Conservation (phyloP, 2,797 vertebrate genomes). For the Mallotus villosus region DNA sequence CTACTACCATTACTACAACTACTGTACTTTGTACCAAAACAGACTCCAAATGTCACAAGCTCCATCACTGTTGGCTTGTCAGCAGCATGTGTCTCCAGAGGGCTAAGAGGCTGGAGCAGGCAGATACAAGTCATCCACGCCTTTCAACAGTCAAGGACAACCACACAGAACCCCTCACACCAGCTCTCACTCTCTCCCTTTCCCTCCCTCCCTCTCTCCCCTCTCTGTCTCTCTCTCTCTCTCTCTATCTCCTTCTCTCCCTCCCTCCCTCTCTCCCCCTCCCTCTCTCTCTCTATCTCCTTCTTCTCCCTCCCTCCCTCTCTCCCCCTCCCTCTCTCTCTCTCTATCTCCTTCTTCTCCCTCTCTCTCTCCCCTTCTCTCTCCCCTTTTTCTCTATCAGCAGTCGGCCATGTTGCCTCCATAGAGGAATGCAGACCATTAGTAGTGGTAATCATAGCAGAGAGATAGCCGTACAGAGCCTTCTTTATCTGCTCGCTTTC, state of each 20-base stretch:
- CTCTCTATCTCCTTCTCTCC: neutral
- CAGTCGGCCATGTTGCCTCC: no score
- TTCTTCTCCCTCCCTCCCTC: neutral
- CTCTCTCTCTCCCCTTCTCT: neutral
- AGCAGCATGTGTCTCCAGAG: neutral
- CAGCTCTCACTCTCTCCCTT: no score
- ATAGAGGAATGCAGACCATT: no score
- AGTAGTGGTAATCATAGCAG: no score
- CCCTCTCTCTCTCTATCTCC: constrained; percentile 8
- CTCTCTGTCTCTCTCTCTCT: neutral
- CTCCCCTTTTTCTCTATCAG: constrained; percentile 2
- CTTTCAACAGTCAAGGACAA: constrained; percentile 10
- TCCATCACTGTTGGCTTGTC: no score
- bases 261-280: no score
- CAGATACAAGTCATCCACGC: neutral
- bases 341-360: neutral
- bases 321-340: constrained; percentile 1
- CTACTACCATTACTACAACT: no score
- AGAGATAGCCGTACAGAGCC: no score
- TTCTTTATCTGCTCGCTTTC: no score
- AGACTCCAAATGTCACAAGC: no score
- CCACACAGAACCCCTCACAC: neutral
- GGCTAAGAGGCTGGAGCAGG: neutral
- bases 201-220: neutral
- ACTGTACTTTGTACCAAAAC: no score